phyloP scores from a whole-genome alignment of 2,797 vertebrate genomes.

The Amazonetta brasiliensis region DNA sequence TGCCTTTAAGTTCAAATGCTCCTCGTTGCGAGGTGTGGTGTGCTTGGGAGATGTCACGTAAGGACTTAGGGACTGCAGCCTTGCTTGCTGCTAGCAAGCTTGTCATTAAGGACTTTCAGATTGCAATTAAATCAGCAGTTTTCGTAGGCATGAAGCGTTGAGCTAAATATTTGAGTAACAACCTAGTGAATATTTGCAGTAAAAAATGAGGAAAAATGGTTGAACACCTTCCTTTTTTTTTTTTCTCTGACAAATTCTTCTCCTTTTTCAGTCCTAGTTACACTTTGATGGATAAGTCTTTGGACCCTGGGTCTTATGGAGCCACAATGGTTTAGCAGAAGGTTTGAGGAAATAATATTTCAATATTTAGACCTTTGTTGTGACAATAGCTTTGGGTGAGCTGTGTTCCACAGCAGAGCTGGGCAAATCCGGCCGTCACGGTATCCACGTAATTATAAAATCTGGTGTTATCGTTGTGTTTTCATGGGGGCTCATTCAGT shows the following conservation, averaged over 20 bases:
- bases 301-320: accelerated
- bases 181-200: neutral
- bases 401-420: neutral
- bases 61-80: neutral
- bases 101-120: neutral
- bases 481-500: neutral
- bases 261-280: neutral
- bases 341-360: neutral
- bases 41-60: neutral
- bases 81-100: neutral
- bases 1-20: neutral
- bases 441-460: neutral
- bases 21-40: neutral
- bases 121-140: neutral
- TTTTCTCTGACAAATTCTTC: neutral
- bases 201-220: neutral
- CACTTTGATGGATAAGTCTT: neutral
- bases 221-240: neutral
- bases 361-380: neutral
- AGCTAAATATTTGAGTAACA: neutral
- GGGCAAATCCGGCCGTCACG: accelerated
- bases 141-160: neutral
- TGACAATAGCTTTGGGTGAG: neutral
- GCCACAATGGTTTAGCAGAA: neutral
- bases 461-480: neutral